phyloP scores from a whole-genome alignment of 2,888 invertebrate species.

The Pilophorus perplexus region DNA sequence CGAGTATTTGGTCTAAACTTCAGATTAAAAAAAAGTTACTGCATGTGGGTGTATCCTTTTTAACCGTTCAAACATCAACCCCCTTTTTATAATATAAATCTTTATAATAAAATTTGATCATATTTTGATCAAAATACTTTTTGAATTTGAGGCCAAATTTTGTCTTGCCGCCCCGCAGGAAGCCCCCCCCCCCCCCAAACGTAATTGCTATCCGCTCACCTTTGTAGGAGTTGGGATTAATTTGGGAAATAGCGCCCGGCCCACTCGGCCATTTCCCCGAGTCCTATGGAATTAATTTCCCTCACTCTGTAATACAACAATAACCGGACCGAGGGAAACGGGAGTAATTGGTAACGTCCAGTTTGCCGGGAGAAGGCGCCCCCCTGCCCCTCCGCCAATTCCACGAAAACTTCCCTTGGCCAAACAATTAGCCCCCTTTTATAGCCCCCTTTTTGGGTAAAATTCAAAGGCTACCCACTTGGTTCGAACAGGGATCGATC shows the following conservation, averaged over 20 bases:
- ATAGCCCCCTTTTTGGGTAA: conserved; percentile 14
- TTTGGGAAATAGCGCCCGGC: conserved; percentile 11
- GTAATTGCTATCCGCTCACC: conserved; percentile 18
- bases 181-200: too few species aligned
- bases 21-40: too few species aligned
- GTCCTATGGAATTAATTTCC: conserved; percentile 29
- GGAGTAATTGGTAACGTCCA: conserved; percentile 20
- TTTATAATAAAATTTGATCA: too few species aligned
- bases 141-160: too few species aligned
- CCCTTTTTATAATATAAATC: too few species aligned
- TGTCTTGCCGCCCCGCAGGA: not conserved
- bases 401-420: conserved; percentile 22
- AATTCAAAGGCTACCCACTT: not conserved
- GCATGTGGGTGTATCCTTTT: too few species aligned
- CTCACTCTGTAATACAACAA: conserved; percentile 29
- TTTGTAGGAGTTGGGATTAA: conserved; percentile 12
- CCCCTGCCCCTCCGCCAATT: too few species aligned
- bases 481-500: conserved; percentile 24
- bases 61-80: too few species aligned
- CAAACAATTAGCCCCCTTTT: conserved; percentile 40
- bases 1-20: too few species aligned
- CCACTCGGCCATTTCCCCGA: too few species aligned
- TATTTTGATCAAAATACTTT: too few species aligned
- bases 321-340: conserved; percentile 9
- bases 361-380: too few species aligned